These are phyloP conservation scores for Oligia strigilis DNA, from an alignment of 2,888 invertebrate species.

Conservation along the genomic window DNA sequence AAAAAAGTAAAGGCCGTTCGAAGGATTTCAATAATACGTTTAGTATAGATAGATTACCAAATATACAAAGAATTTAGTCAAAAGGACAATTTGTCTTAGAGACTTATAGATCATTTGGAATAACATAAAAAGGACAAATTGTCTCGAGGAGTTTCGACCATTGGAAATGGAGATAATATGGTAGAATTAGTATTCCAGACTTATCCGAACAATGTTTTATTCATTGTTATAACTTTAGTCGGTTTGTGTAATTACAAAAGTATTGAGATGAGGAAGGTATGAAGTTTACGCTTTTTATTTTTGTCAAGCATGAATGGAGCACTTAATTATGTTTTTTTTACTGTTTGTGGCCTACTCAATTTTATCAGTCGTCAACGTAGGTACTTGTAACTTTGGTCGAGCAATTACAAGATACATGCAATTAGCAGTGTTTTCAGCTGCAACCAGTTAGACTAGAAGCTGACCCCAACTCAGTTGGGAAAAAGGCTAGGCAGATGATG, in stretches of 20 bases:
- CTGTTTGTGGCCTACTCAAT: not conserved
- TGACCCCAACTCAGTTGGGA: no score
- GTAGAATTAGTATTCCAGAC: slow-evolving; percentile 31
- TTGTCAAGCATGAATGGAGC: not conserved
- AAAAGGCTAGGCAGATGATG: no score
- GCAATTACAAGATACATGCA: not conserved
- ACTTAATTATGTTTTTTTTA: not conserved
- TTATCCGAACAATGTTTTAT: slow-evolving; percentile 30
- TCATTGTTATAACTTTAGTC: slow-evolving; percentile 23
- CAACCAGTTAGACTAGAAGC: no score
- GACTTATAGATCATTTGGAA: not conserved
- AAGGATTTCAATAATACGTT: no score
- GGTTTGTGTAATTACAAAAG: not conserved
- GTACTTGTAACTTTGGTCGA: not conserved
- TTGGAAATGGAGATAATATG: not conserved
- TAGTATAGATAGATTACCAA: not conserved
- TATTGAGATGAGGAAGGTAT: slow-evolving; percentile 7
- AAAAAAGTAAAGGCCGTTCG: no score
- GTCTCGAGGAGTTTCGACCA: not conserved
- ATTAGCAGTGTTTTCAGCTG: no score
- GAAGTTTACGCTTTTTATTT: not conserved
- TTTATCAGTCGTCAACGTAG: not conserved
- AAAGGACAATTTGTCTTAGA: not conserved
- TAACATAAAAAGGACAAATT: not conserved
- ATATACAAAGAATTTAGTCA: not conserved